Evolutionary conservation across 2,888 invertebrate genomes (phyloP).

Genomic region (Drosophila anomalipes): DNA sequence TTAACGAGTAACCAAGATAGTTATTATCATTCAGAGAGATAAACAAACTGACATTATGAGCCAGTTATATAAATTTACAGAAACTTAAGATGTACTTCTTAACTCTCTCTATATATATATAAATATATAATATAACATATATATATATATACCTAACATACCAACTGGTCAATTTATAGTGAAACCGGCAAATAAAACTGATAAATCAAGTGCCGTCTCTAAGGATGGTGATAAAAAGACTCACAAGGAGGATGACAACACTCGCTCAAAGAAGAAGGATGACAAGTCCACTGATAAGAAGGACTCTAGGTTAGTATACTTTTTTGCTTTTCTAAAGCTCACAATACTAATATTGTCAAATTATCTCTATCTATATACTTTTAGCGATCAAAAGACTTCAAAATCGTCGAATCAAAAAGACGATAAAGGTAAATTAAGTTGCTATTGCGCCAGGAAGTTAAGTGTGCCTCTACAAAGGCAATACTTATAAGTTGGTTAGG

Average conservation of each 20-base stretch:
- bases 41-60: not conserved
- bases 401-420: conserved; percentile 83
- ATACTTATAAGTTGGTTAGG: conserved; percentile 44
- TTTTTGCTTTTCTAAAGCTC: too few species aligned
- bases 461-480: conserved; percentile 48
- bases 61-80: not conserved
- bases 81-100: not conserved
- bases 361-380: conserved; percentile 13
- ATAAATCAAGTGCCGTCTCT: conserved; percentile 51
- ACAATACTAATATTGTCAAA: conserved; percentile 10
- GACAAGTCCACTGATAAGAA: conserved; percentile 86
- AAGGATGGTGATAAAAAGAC: conserved; percentile 76
- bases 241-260: conserved; percentile 69
- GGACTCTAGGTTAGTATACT: conserved; percentile 86
- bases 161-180: conserved; percentile 47
- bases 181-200: conserved; percentile 61
- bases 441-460: conserved; percentile 50
- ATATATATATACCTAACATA: not conserved
- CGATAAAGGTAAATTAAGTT: conserved; percentile 85
- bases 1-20: not conserved
- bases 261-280: conserved; percentile 83
- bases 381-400: conserved; percentile 76
- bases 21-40: not conserved
- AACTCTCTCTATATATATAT: not conserved
- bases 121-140: not conserved